Evolutionary conservation across 2,888 invertebrate genomes (phyloP), one percentile per base, ranked within the genome.

Genomic region (Stictocephala bisonia): DNA sequence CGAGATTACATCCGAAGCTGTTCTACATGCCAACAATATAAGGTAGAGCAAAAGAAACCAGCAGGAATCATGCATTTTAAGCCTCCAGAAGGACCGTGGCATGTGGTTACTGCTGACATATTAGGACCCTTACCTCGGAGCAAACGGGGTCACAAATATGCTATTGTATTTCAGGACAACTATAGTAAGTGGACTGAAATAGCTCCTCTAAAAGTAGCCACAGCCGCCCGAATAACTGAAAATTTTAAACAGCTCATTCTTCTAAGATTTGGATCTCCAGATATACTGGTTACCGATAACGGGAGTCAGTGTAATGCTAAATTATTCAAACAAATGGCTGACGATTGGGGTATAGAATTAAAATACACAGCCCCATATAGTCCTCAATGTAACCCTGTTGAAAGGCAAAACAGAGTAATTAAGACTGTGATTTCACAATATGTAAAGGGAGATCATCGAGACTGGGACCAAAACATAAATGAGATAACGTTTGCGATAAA

Each of bases 371-470:
- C 82, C 1, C 77, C 77, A 4, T 78, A 82, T 60, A 24, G 79
- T 4, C 78, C 80, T 0, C 82, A 83, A 40, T 79, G 79, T 2
- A 83, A 83, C 70, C 81, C 82, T 0, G 81, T 81, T 0, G 83
- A 83, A 73, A 29, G 82, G 9, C 73, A 79, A 0, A 83, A 82
- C 70, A 56, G 78, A 15, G 79, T 79, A 0, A 26, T 82, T 0
- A 80, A 82, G 64, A 82, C 81, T 0, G 82, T 83, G 80, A 79
- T 82, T 0, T 76, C 80, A 0, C 75, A 81, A 24, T 82, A 77
- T 27, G 78, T 81, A 3, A 73, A 77, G 0, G 50, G 72, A 0
- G 74, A 81, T 35, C 82, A 83, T 13, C 58, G 74, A 1, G 35
- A 72, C 1, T 80, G 80, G 80, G 80, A 79, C 20, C 31, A 75